A percentile compares a stretch with the other conserved stretches of the same genome.
phyloP scores from a whole-genome alignment of 2,888 invertebrate genomes.

The Geotrupes spiniger region DNA sequence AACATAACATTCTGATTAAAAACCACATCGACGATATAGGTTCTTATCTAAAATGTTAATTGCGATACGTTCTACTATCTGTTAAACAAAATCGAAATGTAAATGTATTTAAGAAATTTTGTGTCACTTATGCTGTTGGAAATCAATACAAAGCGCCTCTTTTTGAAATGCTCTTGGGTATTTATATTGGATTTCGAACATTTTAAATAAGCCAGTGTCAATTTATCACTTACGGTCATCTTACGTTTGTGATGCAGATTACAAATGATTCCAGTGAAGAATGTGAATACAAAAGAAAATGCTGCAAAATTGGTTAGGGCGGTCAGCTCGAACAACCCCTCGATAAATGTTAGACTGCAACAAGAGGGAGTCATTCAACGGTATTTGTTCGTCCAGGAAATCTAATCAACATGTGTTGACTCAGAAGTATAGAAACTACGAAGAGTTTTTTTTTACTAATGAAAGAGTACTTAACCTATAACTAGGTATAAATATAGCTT shows the following conservation, averaged over 20 bases:
- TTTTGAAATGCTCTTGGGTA: too few species aligned
- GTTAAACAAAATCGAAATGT: too few species aligned
- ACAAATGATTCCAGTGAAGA: conserved; percentile 29
- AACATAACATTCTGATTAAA: too few species aligned
- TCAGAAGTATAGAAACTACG: conserved; percentile 16
- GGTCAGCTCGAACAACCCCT: conserved; percentile 22
- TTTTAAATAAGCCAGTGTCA: conserved; percentile 16
- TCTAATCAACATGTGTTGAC: conserved; percentile 43
- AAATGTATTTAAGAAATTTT: too few species aligned
- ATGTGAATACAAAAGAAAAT: conserved; percentile 22
- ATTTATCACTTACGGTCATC: conserved; percentile 42
- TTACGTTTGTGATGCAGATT: conserved; percentile 46
- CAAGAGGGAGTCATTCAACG: conserved; percentile 46
- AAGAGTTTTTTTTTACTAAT: too few species aligned
- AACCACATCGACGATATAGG: too few species aligned
- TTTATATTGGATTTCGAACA: background rate
- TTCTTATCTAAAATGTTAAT: too few species aligned
- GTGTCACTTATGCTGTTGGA: too few species aligned
- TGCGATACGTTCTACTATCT: too few species aligned
- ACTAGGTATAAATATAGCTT: too few species aligned
- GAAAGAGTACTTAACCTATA: too few species aligned
- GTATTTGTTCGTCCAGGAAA: conserved; percentile 40
- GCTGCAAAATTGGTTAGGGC: conserved; percentile 19
- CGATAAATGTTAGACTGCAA: conserved; percentile 40
- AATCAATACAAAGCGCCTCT: too few species aligned